These are phyloP conservation scores for Nymphalis c-album DNA, from an alignment of 2,888 invertebrate genomes.

Conservation along the genomic window DNA sequence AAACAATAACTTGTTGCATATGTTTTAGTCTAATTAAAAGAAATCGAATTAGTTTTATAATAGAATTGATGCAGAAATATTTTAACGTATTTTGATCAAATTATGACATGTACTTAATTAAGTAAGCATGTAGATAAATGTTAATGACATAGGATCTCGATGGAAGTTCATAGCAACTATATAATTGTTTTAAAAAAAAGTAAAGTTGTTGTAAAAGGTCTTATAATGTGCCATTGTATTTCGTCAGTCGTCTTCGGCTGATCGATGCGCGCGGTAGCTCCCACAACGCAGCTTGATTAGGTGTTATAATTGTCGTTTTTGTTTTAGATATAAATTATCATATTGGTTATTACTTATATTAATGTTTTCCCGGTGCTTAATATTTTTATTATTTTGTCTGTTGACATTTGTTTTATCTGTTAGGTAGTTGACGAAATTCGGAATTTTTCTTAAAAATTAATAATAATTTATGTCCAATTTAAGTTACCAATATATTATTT, in stretches of 20 bases:
- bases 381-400: constrained; percentile 73
- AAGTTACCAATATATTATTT: constrained; percentile 78
- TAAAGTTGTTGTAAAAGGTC: constrained; percentile 13
- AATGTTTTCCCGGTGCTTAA: constrained; percentile 76
- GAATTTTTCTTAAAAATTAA: constrained; percentile 53
- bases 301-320: constrained; percentile 43
- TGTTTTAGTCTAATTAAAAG: neutral
- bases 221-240: constrained; percentile 25
- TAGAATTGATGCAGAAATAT: neutral
- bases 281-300: constrained; percentile 11
- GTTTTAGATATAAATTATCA: constrained; percentile 58
- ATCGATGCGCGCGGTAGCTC: constrained; percentile 18
- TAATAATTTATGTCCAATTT: constrained; percentile 65
- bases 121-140: constrained; percentile 22
- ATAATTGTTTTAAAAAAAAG: constrained; percentile 13
- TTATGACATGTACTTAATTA: constrained; percentile 15
- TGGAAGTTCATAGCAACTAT: constrained; percentile 14
- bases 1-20: constrained; percentile 1
- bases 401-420: constrained; percentile 71
- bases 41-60: neutral
- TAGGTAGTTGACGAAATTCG: constrained; percentile 68
- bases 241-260: constrained; percentile 13
- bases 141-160: constrained; percentile 10
- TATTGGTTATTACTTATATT: constrained; percentile 61
- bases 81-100: constrained; percentile 5